phyloP scores from a whole-genome alignment of 2,113 vertebrate species.

The Toxotes chatareus region DNA sequence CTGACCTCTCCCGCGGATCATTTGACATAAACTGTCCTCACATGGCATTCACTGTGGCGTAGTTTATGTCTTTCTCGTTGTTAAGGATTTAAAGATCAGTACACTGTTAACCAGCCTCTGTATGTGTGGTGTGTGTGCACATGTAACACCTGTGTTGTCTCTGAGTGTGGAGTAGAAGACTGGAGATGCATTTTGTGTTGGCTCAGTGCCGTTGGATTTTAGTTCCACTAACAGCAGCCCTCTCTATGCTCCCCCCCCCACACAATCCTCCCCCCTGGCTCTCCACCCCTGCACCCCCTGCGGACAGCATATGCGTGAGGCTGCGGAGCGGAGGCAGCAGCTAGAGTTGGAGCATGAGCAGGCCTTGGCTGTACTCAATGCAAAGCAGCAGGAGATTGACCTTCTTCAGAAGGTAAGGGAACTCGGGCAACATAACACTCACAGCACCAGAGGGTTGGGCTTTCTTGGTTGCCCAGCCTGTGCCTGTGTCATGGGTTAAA shows the following conservation, averaged over 20 bases:
- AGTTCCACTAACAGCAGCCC: constrained; percentile 75
- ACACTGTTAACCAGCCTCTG: constrained; percentile 50
- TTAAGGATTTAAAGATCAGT: constrained; percentile 43
- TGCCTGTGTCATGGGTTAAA: constrained; percentile 50
- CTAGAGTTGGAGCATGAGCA: constrained; percentile 99
- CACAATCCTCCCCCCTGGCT: constrained; percentile 44
- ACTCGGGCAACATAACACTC: constrained; percentile 32
- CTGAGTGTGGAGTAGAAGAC: constrained; percentile 60
- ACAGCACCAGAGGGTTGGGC: constrained; percentile 25
- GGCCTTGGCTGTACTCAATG: constrained; percentile 96
- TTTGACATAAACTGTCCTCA: constrained; percentile 55
- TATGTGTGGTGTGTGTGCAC: constrained; percentile 57
- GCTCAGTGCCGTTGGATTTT: constrained; percentile 50
- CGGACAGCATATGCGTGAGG: constrained; percentile 98
- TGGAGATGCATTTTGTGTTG: constrained; percentile 70
- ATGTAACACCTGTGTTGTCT: constrained; percentile 54
- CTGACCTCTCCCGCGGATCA: constrained; percentile 49
- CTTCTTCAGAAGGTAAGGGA: constrained; percentile 95
- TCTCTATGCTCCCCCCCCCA: constrained; percentile 64
- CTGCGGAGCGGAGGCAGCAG: constrained; percentile 98
- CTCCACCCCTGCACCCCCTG: constrained; percentile 66
- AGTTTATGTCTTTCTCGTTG: constrained; percentile 60
- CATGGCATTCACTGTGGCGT: constrained; percentile 40
- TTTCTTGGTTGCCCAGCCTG: constrained; percentile 36
- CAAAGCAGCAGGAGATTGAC: constrained; percentile 98